phyloP scores from a whole-genome alignment of 2,888 invertebrate species.

The Calliscelio sp. region DNA sequence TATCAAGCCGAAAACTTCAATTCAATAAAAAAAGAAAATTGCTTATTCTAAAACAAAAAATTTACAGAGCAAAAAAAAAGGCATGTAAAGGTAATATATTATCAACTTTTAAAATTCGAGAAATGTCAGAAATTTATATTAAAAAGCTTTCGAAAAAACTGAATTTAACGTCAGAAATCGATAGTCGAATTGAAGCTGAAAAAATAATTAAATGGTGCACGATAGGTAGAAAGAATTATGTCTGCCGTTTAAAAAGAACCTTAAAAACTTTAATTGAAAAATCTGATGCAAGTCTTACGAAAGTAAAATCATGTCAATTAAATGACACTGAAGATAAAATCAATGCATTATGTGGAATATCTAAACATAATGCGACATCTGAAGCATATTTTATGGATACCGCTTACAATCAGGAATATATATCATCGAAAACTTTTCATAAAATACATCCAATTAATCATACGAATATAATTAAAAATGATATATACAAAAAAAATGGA shows the following conservation, averaged over 20 bases:
- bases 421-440: background rate
- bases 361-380: constrained; percentile 7
- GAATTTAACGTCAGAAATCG: background rate
- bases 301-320: background rate
- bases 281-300: constrained; percentile 9
- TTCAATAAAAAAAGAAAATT: no score
- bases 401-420: background rate
- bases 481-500: no score
- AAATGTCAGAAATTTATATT: background rate
- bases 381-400: constrained; percentile 18
- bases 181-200: background rate
- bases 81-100: background rate
- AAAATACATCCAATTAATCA: background rate
- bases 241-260: constrained; percentile 14
- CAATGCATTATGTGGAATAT: constrained; percentile 12
- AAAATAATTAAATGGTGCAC: background rate
- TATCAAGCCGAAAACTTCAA: no score
- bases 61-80: background rate
- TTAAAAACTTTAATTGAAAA: constrained; percentile 17
- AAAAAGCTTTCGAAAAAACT: background rate
- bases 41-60: no score
- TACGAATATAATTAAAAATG: no score
- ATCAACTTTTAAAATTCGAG: constrained; percentile 4
- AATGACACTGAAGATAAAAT: background rate
- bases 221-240: constrained; percentile 6